These are phyloP conservation scores for Hippocampus comes DNA, from an alignment of 2,113 vertebrate species.

Conservation along the genomic window DNA sequence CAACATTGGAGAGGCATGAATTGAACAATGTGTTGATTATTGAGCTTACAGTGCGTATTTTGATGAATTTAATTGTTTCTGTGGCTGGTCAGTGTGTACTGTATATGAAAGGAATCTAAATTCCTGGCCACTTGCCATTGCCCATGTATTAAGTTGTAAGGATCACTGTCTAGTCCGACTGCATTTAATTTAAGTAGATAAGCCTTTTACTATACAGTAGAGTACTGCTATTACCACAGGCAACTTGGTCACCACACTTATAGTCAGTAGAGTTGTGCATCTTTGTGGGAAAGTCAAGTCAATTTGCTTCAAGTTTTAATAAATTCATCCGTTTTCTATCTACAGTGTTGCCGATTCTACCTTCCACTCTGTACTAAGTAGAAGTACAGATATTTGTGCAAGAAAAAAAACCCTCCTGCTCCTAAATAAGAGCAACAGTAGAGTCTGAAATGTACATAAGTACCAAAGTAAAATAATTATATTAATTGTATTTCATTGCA, in stretches of 20 bases:
- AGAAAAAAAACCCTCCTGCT: too few species aligned
- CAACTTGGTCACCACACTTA: not conserved
- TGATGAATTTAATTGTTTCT: not conserved
- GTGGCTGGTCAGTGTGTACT: not conserved
- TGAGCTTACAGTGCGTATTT: not conserved
- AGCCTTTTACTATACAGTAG: not conserved
- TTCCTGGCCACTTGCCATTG: not conserved
- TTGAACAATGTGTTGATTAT: too few species aligned
- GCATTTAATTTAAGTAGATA: conserved; percentile 7
- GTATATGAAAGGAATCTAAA: not conserved
- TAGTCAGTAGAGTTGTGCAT: not conserved
- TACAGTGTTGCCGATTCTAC: too few species aligned
- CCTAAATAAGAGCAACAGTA: too few species aligned
- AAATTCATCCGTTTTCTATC: too few species aligned
- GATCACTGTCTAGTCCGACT: conserved; percentile 3
- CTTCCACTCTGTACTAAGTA: too few species aligned
- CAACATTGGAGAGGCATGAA: too few species aligned
- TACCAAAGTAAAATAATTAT: not conserved
- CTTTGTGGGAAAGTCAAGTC: not conserved
- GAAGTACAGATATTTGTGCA: too few species aligned
- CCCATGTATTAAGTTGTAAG: not conserved
- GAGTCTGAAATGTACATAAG: not conserved
- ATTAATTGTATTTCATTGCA: too few species aligned
- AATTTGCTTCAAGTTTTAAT: not conserved
- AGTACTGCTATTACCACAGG: not conserved